Conservation (phyloP, 64 coral and sea anemone species). For the Pachyseris speciosa region DNA sequence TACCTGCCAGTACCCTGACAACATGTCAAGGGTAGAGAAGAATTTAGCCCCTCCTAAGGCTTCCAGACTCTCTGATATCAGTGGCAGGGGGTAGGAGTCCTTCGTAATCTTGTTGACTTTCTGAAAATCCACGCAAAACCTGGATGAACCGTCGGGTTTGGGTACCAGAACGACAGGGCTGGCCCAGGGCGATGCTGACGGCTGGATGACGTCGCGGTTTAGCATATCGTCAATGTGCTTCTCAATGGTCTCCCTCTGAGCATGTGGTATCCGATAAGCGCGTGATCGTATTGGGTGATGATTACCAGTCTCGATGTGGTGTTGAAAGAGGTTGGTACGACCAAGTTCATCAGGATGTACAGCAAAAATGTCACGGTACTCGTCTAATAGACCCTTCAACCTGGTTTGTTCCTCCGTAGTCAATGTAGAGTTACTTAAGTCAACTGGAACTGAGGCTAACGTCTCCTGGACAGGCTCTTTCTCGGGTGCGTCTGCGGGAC, state of each 20-base stretch:
- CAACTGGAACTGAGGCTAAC: not conserved
- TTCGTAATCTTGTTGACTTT: conserved; percentile 7
- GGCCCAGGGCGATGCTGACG: not conserved
- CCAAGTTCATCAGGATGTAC: conserved; percentile 11
- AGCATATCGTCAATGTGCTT: conserved; percentile 42
- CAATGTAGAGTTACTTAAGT: not conserved
- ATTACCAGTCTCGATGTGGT: conserved; percentile 33
- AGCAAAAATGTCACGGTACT: conserved; percentile 53
- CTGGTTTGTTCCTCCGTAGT: not conserved
- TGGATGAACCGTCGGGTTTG: conserved; percentile 44
- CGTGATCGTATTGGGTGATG: conserved; percentile 12
- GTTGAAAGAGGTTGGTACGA: not conserved
- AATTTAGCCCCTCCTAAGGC: conserved; percentile 35
- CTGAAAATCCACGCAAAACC: conserved; percentile 28
- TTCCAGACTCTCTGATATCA: conserved; percentile 50
- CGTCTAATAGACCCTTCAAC: not conserved
- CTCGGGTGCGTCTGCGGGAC: not conserved
- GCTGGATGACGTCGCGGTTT: not conserved
- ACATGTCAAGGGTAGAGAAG: conserved; percentile 60
- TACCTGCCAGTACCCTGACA: not conserved
- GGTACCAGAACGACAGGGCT: conserved; percentile 42
- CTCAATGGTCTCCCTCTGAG: conserved; percentile 23
- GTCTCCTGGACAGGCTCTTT: not conserved
- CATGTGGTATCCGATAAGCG: conserved; percentile 24
- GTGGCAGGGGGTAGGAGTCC: conserved; percentile 45